Percentiles rank a stretch among this genome's conserved stretches.
Conservation (phyloP, 1,140 invertebrate genomes). For the Papilio glaucus region DNA sequence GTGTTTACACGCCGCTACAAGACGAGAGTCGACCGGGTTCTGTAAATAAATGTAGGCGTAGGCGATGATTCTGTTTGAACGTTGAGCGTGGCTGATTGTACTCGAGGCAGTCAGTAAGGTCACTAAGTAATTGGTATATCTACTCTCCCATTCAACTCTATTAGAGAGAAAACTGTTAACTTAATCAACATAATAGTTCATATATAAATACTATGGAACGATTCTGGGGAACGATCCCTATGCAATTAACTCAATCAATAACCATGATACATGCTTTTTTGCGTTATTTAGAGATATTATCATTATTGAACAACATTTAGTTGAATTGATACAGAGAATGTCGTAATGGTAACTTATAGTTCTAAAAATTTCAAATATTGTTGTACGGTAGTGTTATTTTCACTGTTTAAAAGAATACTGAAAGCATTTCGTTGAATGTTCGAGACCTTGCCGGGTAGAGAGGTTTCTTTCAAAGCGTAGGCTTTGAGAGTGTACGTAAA, state of each 20-base stretch:
- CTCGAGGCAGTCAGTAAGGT: slow-evolving; percentile 1
- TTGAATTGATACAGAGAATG: neutral
- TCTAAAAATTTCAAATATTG: neutral
- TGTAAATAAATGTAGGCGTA: slow-evolving; percentile 22
- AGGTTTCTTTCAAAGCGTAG: slow-evolving; percentile 5
- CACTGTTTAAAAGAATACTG: slow-evolving; percentile 3
- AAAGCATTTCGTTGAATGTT: slow-evolving; percentile 16
- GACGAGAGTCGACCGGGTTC: neutral
- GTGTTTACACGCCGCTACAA: slow-evolving; percentile 11
- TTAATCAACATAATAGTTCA: too few relatives aligned
- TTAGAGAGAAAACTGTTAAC: neutral
- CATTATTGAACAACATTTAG: too few relatives aligned
- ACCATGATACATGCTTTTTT: too few relatives aligned
- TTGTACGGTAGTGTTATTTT: neutral
- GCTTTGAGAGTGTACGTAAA: slow-evolving; percentile 23
- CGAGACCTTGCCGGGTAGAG: neutral
- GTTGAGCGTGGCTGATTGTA: neutral
- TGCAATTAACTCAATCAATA: too few relatives aligned
- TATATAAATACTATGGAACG: too few relatives aligned
- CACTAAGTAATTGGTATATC: slow-evolving; percentile 1
- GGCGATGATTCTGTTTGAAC: slow-evolving; percentile 10
- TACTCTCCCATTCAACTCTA: neutral
- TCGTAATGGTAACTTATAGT: neutral
- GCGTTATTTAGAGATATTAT: too few relatives aligned
- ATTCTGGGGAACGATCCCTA: too few relatives aligned